Evolutionary conservation across 2,888 invertebrate species (phyloP), one percentile per base, ranked within the genome.

Genomic region (Drosophila anomalata): DNA sequence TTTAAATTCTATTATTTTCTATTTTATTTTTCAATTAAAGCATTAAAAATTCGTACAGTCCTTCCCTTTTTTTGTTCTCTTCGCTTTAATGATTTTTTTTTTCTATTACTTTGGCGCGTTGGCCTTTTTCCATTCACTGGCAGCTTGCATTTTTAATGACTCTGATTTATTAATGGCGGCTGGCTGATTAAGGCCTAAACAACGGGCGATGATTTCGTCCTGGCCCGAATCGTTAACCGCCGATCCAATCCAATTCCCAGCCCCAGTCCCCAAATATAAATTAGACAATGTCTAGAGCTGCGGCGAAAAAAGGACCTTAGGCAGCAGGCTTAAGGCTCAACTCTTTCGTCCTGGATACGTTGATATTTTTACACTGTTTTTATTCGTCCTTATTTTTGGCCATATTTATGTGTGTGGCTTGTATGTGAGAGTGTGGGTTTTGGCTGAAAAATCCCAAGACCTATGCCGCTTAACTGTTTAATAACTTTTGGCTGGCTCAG

Each of bases 151-250:
- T 90, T 90, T 90, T 90, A 90, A 90, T 90, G 90, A 89, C 87
- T 89, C 85, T 90, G 90, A 90, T 90, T 90, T 90, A 90, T 90
- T 90, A 90, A 90, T 90, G 90, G 89, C 89, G 89, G 89, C 84
- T 80, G 78, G 79, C 87, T 90, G 90, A 90, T 90, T 90, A 90
- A 90, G 89, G 88, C 88, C 81, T 72, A 77, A 77, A 74, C 76
- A 76, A 66, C 57, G 68, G 61, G 52, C 68, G 69, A 36, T 48
- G 52, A 59, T 48, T n/a, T 56, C 36, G 51, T 5, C 41, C 52
- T 51, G 6, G 24, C 33, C 17, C 17, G 5, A 8, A 6, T 31
- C 17, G n/a, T 22, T 14, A 7, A 17, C 24, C 4, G 2, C 26
- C 17, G 24, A 9, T 33, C 29, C 7, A 39, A 14, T 11, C 53